Evolutionary conservation across 2,113 vertebrate species (phyloP).

Genomic region (Empidonax alnorum): DNA sequence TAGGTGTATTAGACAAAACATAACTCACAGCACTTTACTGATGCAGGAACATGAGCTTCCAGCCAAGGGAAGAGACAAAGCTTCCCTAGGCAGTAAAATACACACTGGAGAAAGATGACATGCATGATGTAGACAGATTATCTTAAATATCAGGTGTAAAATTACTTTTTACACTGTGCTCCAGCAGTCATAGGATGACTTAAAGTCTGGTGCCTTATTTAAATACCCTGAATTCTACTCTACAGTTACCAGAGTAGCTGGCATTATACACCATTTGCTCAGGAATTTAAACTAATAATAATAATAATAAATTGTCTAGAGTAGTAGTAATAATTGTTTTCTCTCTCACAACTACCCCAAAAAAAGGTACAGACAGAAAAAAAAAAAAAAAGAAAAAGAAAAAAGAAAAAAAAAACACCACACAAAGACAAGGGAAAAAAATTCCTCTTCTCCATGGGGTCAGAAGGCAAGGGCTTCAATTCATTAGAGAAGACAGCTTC

Average conservation of each 20-base stretch:
- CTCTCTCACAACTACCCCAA: background rate
- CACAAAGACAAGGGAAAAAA: accelerated
- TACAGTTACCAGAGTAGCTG: constrained; percentile 13
- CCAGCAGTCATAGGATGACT: background rate
- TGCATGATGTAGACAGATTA: background rate
- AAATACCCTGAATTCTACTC: constrained; percentile 1
- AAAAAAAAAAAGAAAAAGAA: background rate
- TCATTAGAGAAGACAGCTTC: background rate
- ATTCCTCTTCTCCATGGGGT: background rate
- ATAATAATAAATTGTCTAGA: background rate
- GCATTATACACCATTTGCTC: background rate
- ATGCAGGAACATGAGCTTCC: background rate
- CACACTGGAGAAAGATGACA: background rate
- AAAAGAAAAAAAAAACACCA: background rate
- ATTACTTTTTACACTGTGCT: background rate
- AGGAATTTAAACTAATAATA: background rate
- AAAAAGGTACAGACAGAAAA: background rate
- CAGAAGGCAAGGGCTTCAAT: background rate
- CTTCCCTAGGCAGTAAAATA: background rate
- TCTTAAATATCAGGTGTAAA: constrained; percentile 52
- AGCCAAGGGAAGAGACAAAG: background rate
- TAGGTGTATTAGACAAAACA: background rate
- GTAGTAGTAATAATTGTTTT: background rate
- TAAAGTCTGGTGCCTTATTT: background rate
- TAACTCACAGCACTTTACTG: background rate